Conservation (phyloP, 2,888 invertebrate genomes). For the Polydrusus tereticollis region DNA sequence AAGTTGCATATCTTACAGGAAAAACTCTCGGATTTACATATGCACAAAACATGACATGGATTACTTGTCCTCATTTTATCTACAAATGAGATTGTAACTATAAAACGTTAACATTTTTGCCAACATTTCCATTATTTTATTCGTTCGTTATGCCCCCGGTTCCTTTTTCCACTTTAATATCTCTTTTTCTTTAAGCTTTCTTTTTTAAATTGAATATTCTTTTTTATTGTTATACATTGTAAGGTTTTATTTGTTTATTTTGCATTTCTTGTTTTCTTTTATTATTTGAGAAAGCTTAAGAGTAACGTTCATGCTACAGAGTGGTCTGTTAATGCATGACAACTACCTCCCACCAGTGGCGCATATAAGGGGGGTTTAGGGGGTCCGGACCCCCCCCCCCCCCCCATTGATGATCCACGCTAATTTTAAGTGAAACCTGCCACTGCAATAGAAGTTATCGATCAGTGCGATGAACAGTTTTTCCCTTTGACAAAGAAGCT, state of each 20-base stretch:
- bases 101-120: slow-evolving; percentile 50
- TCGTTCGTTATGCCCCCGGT: slow-evolving; percentile 17
- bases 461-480: too few relatives aligned
- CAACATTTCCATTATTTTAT: slow-evolving; percentile 24
- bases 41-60: slow-evolving; percentile 60
- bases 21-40: slow-evolving; percentile 61
- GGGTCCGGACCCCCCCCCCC: too few relatives aligned
- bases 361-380: too few relatives aligned
- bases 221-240: slow-evolving; percentile 17
- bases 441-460: too few relatives aligned
- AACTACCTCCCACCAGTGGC: too few relatives aligned
- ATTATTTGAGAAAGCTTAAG: slow-evolving; percentile 5
- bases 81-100: slow-evolving; percentile 53
- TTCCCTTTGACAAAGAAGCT: too few relatives aligned
- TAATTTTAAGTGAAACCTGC: too few relatives aligned
- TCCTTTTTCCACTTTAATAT: slow-evolving; percentile 11
- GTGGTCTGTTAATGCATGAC: too few relatives aligned
- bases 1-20: slow-evolving; percentile 60
- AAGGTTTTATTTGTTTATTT: slow-evolving; percentile 5
- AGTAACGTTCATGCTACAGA: neutral
- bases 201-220: slow-evolving; percentile 21
- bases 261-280: slow-evolving; percentile 18
- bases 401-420: too few relatives aligned
- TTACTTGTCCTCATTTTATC: slow-evolving; percentile 55
- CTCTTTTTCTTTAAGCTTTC: slow-evolving; percentile 9